Evolutionary conservation across 2,113 vertebrate genomes (phyloP).

Genomic region (Chloropsis cyanopogon): DNA sequence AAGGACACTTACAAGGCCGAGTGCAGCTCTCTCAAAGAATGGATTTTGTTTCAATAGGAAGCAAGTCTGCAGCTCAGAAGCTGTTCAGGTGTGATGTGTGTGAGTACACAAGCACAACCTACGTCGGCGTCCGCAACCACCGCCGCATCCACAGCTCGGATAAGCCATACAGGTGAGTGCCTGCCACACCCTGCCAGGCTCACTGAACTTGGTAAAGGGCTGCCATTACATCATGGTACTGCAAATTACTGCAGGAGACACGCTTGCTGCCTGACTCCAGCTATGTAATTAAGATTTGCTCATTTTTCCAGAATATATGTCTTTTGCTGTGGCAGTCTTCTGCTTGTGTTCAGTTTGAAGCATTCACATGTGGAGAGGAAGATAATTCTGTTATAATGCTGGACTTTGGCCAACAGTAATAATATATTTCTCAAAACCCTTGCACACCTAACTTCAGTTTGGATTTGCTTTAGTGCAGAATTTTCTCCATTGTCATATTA

Average conservation of each 20-base stretch:
- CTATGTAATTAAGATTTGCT: background rate
- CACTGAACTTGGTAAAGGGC: background rate
- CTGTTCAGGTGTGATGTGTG: constrained; percentile 91
- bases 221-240: background rate
- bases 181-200: background rate
- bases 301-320: background rate
- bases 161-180: constrained; percentile 90
- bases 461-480: background rate
- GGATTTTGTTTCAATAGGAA: constrained; percentile 46
- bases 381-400: background rate
- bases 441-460: background rate
- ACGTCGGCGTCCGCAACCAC: constrained; percentile 94
- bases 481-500: background rate
- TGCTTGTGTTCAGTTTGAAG: background rate
- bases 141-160: constrained; percentile 93
- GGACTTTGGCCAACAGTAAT: background rate
- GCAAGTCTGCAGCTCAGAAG: constrained; percentile 76
- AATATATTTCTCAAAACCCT: background rate
- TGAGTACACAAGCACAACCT: constrained; percentile 92
- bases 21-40: background rate
- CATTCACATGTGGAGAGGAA: background rate
- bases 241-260: background rate
- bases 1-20: background rate
- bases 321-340: background rate
- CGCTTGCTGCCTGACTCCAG: background rate